A percentile compares a stretch with the other conserved stretches of the same genome.
These are phyloP conservation scores for Ophiodon elongatus DNA, from an alignment of 2,113 vertebrate genomes.

Conservation along the genomic window DNA sequence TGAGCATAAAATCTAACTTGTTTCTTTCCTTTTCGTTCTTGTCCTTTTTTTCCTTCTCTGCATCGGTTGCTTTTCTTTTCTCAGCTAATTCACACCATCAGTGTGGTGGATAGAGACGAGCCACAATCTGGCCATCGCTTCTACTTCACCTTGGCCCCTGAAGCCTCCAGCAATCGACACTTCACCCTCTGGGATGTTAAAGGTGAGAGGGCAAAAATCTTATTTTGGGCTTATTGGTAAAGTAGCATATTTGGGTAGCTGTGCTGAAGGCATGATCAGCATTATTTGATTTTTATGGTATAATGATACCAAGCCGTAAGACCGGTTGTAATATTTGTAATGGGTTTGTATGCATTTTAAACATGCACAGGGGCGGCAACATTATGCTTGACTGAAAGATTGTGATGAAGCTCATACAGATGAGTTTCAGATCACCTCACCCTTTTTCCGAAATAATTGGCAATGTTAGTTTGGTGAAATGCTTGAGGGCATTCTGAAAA, in stretches of 20 bases:
- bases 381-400: background rate
- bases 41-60: constrained; percentile 18
- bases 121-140: constrained; percentile 94
- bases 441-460: background rate
- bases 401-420: background rate
- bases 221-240: background rate
- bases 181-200: constrained; percentile 94
- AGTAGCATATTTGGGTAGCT: background rate
- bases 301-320: background rate
- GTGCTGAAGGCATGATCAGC: background rate
- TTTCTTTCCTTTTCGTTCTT: constrained; percentile 14
- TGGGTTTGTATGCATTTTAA: background rate
- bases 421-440: background rate
- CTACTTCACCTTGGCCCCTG: constrained; percentile 92
- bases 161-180: constrained; percentile 89
- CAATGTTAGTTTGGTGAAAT: constrained; percentile 16
- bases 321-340: background rate
- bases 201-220: constrained; percentile 84
- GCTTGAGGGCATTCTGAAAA: constrained; percentile 1
- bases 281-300: background rate
- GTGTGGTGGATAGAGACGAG: constrained; percentile 95
- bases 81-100: constrained; percentile 98
- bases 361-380: background rate
- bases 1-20: constrained; percentile 35
- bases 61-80: constrained; percentile 14